These are phyloP conservation scores for Artibeus lituratus DNA, from an alignment of 2,797 vertebrate species.

Conservation along the genomic window DNA sequence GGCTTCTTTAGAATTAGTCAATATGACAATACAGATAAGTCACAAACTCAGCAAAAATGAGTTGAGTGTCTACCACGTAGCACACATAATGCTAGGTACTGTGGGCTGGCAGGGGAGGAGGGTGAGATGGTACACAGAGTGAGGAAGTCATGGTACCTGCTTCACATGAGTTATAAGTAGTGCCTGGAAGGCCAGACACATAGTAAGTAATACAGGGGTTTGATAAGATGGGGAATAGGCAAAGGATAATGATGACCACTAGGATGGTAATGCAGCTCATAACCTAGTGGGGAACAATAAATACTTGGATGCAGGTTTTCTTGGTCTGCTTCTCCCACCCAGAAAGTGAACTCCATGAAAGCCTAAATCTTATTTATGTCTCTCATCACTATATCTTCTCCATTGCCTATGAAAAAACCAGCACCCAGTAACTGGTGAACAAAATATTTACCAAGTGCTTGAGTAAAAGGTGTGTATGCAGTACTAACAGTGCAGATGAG, in stretches of 20 bases:
- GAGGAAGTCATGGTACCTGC: background rate
- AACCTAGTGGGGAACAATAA: background rate
- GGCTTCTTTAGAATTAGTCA: background rate
- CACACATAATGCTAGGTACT: background rate
- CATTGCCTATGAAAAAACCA: background rate
- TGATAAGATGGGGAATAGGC: background rate
- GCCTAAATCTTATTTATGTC: background rate
- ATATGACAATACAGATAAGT: background rate
- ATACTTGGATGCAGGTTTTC: background rate
- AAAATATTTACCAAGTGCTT: background rate
- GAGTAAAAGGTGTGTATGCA: background rate
- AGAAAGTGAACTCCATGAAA: background rate
- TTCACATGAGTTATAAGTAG: background rate
- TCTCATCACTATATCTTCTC: background rate
- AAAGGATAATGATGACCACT: background rate
- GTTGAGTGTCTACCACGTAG: background rate
- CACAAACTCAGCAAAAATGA: background rate
- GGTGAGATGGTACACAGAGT: background rate
- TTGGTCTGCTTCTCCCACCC: background rate
- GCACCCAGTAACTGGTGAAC: background rate
- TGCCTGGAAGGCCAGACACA: background rate
- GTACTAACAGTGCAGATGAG: background rate
- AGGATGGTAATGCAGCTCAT: background rate
- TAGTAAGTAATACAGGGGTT: background rate
- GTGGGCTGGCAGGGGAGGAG: background rate